Evolutionary conservation across 1,140 invertebrate species (phyloP), one percentile per base, ranked within the genome.

Genomic region (Tribolium castaneum): DNA sequence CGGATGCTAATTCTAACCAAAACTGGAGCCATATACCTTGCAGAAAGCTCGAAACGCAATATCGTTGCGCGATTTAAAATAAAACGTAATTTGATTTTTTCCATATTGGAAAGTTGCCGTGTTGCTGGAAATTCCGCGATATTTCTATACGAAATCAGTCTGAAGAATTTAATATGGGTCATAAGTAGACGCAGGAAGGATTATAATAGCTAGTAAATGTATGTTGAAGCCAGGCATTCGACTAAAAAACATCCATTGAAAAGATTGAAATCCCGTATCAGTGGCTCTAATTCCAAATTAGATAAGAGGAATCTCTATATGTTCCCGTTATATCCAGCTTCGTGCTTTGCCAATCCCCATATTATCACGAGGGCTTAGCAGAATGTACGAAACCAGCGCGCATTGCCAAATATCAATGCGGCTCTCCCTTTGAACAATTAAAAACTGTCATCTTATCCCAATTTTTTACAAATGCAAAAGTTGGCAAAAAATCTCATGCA

Each of bases 271-370:
- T 78, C 72, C 62, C 10, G 16, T 56, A 62, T 70, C 25, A 78
- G 45, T 62, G 10, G 49, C 73, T 75, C 72, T 75, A 78, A 78
- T 75, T 78, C 77, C 49, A 78, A 78, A 78, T 78, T 78, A 78
- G 56, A 78, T 78, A 78, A 78, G 77, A 78, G 77, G 77, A 78
- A 78, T 51, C 77, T 72, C 70, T 75, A 78, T 62, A 51, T 49
- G 19, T 75, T 16, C 39, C 70, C 19, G 14, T 51, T 75, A 73
- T 73, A 54, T 54, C 59, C 59, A 12, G 59, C 59, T 35, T 66
- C 25, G 59, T 66, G 59, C 59, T 66, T 35, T 19, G 59, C 25
- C 59, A 66, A 66, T 66, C 59, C 54, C 59, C 59, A 66, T 66
- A 66, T 66, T 66, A 66, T 66, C 25, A 12, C 59, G 34, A 66